A percentile compares a stretch with the other conserved stretches of the same genome.
These are phyloP conservation scores for Tinea pellionella DNA, from an alignment of 2,888 invertebrate species.

Conservation along the genomic window DNA sequence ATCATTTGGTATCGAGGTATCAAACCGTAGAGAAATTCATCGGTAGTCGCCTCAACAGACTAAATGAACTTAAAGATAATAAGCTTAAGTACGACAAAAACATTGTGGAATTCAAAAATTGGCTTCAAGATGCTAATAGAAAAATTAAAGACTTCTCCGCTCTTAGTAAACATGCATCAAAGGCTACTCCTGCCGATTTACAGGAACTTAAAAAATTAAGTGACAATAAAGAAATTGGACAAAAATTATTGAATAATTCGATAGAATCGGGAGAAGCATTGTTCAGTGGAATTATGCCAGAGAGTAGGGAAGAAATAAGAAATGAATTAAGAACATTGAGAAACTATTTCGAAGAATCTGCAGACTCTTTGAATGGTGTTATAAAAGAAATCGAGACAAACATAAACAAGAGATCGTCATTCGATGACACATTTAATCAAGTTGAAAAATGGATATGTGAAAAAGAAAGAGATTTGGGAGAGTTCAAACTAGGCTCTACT, in stretches of 20 bases:
- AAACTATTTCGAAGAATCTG: slow-evolving; percentile 84
- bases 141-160: slow-evolving; percentile 80
- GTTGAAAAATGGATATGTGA: slow-evolving; percentile 89
- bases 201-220: slow-evolving; percentile 80
- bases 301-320: slow-evolving; percentile 87
- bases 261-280: slow-evolving; percentile 90
- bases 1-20: slow-evolving; percentile 81
- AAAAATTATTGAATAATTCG: slow-evolving; percentile 79
- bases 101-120: slow-evolving; percentile 77
- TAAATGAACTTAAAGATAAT: slow-evolving; percentile 77
- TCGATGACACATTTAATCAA: slow-evolving; percentile 92
- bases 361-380: slow-evolving; percentile 85
- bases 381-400: slow-evolving; percentile 90
- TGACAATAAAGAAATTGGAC: slow-evolving; percentile 83
- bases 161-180: slow-evolving; percentile 77
- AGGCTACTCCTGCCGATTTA: slow-evolving; percentile 80
- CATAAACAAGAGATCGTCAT: slow-evolving; percentile 90
- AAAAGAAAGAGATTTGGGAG: slow-evolving; percentile 78
- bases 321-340: slow-evolving; percentile 83
- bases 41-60: slow-evolving; percentile 75
- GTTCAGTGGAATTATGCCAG: slow-evolving; percentile 87
- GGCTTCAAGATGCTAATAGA: slow-evolving; percentile 81
- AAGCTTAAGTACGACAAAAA: slow-evolving; percentile 76
- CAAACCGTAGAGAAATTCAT: slow-evolving; percentile 80
- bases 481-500: slow-evolving; percentile 79